Percentiles rank a stretch among this genome's conserved stretches.
Evolutionary conservation across 2,113 vertebrate genomes (phyloP).

Genomic region (Maylandia zebra): DNA sequence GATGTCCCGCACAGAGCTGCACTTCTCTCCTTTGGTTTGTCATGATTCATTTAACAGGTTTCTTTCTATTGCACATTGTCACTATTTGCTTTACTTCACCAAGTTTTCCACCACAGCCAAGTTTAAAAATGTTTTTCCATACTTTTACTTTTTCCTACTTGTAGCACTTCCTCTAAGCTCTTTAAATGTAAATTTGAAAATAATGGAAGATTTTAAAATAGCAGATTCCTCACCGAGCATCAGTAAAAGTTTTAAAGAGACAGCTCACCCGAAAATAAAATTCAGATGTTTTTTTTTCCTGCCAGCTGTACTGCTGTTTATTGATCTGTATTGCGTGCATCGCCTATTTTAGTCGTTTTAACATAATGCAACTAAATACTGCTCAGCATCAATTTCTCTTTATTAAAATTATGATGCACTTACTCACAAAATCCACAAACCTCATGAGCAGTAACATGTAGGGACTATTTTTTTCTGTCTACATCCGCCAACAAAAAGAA

Average conservation of each 20-base stretch:
- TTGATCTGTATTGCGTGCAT: background rate
- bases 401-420: background rate
- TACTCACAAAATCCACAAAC: background rate
- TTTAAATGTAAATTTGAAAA: background rate
- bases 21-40: background rate
- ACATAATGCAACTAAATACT: background rate
- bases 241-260: background rate
- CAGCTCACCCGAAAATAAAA: background rate
- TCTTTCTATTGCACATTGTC: background rate
- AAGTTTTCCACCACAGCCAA: background rate
- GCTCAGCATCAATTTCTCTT: background rate
- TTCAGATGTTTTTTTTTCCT: accelerated
- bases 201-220: background rate
- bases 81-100: background rate
- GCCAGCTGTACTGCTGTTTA: background rate
- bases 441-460: background rate
- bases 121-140: background rate
- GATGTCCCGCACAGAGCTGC: background rate
- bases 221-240: accelerated
- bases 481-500: background rate
- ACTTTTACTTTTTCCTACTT: background rate
- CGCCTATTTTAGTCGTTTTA: background rate
- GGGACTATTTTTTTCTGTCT: background rate
- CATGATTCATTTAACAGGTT: background rate
- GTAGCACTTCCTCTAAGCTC: background rate